Conservation (phyloP, 92 coral and sea anemone genomes). For the Palythoa grandiflora region DNA sequence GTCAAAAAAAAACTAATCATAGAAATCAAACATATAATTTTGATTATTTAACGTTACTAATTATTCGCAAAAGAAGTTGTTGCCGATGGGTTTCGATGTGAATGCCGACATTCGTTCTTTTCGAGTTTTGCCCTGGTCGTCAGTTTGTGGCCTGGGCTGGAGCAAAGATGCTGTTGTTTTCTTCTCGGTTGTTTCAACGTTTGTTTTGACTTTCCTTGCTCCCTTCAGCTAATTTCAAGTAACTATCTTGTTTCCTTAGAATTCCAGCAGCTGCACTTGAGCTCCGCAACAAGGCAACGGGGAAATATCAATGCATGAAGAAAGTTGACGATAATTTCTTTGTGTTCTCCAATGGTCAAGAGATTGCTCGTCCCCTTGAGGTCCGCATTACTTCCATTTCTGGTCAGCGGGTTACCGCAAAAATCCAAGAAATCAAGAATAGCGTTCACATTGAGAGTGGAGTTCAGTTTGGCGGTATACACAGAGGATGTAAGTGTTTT, state of each 20-base stretch:
- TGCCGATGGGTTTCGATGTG: too few species aligned
- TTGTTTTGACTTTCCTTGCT: too few species aligned
- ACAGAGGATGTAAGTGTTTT: slow-evolving; percentile 24
- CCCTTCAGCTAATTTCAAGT: too few species aligned
- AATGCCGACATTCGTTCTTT: too few species aligned
- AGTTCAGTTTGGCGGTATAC: slow-evolving; percentile 46
- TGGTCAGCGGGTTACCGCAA: slow-evolving; percentile 21
- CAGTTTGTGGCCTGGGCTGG: too few species aligned
- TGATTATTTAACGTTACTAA: too few species aligned
- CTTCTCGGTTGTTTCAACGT: too few species aligned
- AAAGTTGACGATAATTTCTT: slow-evolving; percentile 29
- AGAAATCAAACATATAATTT: too few species aligned
- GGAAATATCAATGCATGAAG: slow-evolving; percentile 16
- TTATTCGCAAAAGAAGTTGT: too few species aligned
- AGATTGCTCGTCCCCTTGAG: neutral
- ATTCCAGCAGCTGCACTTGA: slow-evolving; percentile 44
- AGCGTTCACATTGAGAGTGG: slow-evolving; percentile 26
- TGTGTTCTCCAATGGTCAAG: neutral
- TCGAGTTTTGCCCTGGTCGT: too few species aligned
- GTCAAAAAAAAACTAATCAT: too few species aligned
- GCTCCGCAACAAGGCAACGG: neutral
- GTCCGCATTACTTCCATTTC: slow-evolving; percentile 36
- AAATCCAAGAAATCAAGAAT: neutral
- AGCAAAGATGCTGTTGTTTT: too few species aligned
- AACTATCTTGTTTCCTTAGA: neutral